phyloP scores from a whole-genome alignment of 2,113 vertebrate species.

The Probosciger aterrimus region DNA sequence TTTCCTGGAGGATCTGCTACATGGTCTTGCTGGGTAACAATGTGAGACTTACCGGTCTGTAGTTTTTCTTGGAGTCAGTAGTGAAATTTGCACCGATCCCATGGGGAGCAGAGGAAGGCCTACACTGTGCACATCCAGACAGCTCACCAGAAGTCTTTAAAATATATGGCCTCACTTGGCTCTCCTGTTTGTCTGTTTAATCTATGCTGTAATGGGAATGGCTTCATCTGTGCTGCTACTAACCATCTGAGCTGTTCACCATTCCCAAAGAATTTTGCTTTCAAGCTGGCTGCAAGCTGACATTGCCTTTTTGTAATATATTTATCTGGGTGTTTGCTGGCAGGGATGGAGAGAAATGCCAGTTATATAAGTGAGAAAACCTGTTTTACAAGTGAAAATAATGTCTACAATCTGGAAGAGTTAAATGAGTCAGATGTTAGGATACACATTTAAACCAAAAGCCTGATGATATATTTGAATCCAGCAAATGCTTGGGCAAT shows the following conservation, averaged over 20 bases:
- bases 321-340: conserved; percentile 28
- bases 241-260: neutral
- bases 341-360: neutral
- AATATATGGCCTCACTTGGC: neutral
- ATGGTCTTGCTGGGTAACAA: neutral
- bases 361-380: conserved; percentile 32
- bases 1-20: neutral
- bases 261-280: neutral
- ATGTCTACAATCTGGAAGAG: conserved; percentile 39
- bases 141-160: neutral
- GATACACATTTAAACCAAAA: conserved; percentile 32
- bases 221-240: neutral
- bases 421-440: conserved; percentile 34
- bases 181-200: neutral
- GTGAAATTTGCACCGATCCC: neutral
- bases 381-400: conserved; percentile 43
- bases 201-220: neutral
- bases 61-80: neutral
- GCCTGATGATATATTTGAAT: neutral
- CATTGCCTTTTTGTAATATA: neutral
- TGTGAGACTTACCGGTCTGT: neutral
- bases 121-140: neutral
- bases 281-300: neutral
- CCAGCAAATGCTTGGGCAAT: neutral
- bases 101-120: neutral